Percentiles rank a stretch among this genome's conserved stretches.
These are phyloP conservation scores for Scaptomyza reducta DNA, from an alignment of 2,888 invertebrate species.

Conservation along the genomic window DNA sequence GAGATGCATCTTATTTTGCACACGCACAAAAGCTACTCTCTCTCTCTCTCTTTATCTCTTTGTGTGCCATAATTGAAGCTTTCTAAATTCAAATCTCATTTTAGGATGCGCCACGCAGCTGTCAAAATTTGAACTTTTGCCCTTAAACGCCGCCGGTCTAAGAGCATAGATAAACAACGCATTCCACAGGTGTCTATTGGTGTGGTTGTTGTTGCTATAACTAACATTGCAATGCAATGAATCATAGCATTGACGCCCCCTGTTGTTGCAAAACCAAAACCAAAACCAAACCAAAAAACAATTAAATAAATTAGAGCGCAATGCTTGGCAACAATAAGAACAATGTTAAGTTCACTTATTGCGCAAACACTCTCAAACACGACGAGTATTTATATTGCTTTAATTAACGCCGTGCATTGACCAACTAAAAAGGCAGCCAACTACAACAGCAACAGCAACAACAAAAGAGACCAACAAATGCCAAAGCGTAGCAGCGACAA, in stretches of 20 bases:
- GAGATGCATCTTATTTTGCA: background rate
- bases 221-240: constrained; percentile 48
- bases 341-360: constrained; percentile 43
- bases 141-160: constrained; percentile 37
- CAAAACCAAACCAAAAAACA: too few species aligned
- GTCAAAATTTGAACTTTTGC: constrained; percentile 68
- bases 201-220: constrained; percentile 36
- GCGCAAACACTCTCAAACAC: constrained; percentile 42
- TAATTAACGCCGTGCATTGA: constrained; percentile 68
- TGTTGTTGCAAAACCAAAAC: constrained; percentile 19
- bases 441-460: constrained; percentile 28
- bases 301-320: constrained; percentile 53
- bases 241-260: constrained; percentile 61
- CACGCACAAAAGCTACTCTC: constrained; percentile 28
- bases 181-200: constrained; percentile 64
- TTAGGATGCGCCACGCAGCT: constrained; percentile 58
- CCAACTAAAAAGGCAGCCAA: constrained; percentile 44
- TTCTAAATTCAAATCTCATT: constrained; percentile 42
- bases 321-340: constrained; percentile 21
- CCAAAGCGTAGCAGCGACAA: constrained; percentile 67
- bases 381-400: constrained; percentile 36
- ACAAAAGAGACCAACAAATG: constrained; percentile 45
- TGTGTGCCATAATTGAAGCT: constrained; percentile 29
- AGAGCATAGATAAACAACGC: constrained; percentile 25
- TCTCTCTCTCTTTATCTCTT: background rate